phyloP scores from a whole-genome alignment of 2,888 invertebrate species.

The Macrophya alboannulata region DNA sequence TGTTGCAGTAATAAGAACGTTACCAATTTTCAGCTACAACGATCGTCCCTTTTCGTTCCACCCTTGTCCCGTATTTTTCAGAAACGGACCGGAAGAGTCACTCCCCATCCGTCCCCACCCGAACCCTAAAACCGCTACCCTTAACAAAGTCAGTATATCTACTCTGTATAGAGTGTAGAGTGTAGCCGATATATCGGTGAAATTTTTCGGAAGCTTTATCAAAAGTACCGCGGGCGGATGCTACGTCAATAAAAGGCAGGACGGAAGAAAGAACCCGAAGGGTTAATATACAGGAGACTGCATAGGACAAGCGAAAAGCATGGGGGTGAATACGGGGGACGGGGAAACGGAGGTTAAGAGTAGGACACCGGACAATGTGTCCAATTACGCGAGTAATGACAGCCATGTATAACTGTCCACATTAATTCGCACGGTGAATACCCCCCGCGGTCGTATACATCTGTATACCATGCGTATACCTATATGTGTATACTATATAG shows the following conservation, averaged over 20 bases:
- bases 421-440: constrained; percentile 39
- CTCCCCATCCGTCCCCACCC: background rate
- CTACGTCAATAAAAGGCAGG: background rate
- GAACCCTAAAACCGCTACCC: background rate
- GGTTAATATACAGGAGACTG: background rate
- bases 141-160: background rate
- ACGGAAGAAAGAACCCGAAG: background rate
- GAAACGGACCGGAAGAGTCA: constrained; percentile 4
- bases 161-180: background rate
- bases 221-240: background rate
- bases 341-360: background rate
- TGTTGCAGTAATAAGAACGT: background rate
- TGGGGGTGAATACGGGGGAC: background rate
- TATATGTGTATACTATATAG: background rate
- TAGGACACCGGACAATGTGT: constrained; percentile 38
- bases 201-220: constrained; percentile 38
- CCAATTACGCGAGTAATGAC: constrained; percentile 41
- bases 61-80: background rate
- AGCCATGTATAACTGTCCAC: constrained; percentile 29
- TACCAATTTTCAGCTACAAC: background rate
- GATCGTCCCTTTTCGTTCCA: background rate
- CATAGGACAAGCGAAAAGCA: background rate
- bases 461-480: background rate
- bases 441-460: background rate
- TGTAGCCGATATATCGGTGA: constrained; percentile 15